Evolutionary conservation across 2,888 invertebrate species (phyloP).

Genomic region (Congeria kusceri): DNA sequence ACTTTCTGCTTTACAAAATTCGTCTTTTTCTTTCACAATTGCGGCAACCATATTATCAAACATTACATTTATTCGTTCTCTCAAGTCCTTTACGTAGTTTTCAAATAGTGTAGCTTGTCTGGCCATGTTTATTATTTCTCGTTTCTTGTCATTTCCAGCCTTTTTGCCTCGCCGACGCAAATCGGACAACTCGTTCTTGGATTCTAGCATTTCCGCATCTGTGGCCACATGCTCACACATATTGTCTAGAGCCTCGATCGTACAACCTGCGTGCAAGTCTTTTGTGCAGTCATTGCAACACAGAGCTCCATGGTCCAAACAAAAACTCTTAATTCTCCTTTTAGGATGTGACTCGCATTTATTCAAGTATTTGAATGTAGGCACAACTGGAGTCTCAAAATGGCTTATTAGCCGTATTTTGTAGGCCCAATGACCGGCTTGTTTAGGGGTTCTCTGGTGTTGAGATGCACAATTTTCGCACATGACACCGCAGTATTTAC

Average conservation of each 20-base stretch:
- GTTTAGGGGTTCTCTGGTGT: conserved; percentile 52
- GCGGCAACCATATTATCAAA: conserved; percentile 42
- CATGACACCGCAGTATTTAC: conserved; percentile 53
- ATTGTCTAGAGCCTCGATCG: conserved; percentile 34
- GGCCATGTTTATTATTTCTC: conserved; percentile 39
- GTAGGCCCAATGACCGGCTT: conserved; percentile 52
- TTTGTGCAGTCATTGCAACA: conserved; percentile 39
- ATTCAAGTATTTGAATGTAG: conserved; percentile 31
- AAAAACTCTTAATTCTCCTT: conserved; percentile 42
- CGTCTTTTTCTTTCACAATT: conserved; percentile 49
- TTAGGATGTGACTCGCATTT: conserved; percentile 49
- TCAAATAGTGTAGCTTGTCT: conserved; percentile 45
- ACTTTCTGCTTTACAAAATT: conserved; percentile 37
- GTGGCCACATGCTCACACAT: conserved; percentile 33
- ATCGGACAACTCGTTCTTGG: conserved; percentile 37
- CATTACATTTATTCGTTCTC: conserved; percentile 39
- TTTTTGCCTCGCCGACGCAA: conserved; percentile 39
- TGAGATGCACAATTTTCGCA: conserved; percentile 53
- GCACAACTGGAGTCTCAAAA: conserved; percentile 7
- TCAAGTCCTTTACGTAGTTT: conserved; percentile 28
- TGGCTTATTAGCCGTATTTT: conserved; percentile 40
- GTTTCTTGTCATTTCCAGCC: conserved; percentile 30
- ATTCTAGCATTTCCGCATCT: conserved; percentile 39
- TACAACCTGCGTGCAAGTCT: conserved; percentile 43
- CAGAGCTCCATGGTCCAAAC: conserved; percentile 48